These are phyloP conservation scores for Ditula angustiorana DNA, from an alignment of 2,888 invertebrate species.

Conservation along the genomic window DNA sequence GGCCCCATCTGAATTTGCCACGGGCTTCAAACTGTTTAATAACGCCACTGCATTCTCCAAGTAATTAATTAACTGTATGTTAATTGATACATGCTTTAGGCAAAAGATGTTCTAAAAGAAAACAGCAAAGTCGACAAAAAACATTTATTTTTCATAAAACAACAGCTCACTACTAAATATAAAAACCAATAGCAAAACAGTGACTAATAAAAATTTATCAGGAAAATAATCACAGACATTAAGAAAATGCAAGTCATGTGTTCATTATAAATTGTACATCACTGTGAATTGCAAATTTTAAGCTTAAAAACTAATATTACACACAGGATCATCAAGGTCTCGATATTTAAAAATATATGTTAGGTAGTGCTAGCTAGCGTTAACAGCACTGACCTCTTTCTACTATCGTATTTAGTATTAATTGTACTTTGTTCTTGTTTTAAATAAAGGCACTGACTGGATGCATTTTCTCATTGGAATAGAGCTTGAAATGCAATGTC, in stretches of 20 bases:
- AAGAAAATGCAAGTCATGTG: constrained; percentile 9
- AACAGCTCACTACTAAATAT: neutral
- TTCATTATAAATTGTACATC: neutral
- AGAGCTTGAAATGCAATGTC: too few relatives aligned
- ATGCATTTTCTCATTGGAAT: too few relatives aligned
- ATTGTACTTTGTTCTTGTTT: neutral
- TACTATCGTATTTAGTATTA: too few relatives aligned
- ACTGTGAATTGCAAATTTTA: neutral
- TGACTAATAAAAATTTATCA: neutral
- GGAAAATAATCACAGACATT: constrained; percentile 5
- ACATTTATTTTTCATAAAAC: neutral
- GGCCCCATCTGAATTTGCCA: too few relatives aligned
- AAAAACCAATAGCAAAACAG: neutral
- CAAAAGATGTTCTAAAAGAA: too few relatives aligned
- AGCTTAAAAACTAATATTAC: constrained; percentile 8
- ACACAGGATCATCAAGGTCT: neutral
- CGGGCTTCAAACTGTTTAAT: too few relatives aligned
- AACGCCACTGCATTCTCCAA: too few relatives aligned
- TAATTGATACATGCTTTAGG: too few relatives aligned
- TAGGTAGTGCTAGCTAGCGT: too few relatives aligned
- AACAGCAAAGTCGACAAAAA: neutral
- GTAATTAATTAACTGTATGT: too few relatives aligned
- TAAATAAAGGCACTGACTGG: too few relatives aligned
- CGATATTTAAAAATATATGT: neutral
- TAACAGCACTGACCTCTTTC: too few relatives aligned